Evolutionary conservation across 2,113 vertebrate genomes (phyloP).

Genomic region (Xiphophorus maculatus): DNA sequence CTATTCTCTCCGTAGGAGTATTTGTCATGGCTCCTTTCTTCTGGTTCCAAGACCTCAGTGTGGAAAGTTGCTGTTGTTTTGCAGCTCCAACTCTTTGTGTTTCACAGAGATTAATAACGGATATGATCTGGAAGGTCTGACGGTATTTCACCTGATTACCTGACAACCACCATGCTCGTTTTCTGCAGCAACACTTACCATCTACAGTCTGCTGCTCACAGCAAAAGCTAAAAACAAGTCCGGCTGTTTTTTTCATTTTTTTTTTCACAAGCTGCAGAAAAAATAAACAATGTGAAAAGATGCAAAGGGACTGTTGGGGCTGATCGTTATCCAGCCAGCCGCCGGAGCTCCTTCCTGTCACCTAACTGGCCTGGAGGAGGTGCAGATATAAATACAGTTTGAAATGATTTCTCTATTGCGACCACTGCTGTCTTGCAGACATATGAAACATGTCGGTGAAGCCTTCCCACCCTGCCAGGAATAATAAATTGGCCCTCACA

Average conservation of each 20-base stretch:
- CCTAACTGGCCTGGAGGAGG: conserved; percentile 5
- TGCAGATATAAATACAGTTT: conserved; percentile 43
- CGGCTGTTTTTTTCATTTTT: neutral
- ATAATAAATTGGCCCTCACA: conserved; percentile 68
- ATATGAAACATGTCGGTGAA: conserved; percentile 40
- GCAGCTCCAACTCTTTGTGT: neutral
- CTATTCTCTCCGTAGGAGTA: neutral
- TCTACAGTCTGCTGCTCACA: neutral
- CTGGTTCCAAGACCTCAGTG: neutral
- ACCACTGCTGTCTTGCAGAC: conserved; percentile 45
- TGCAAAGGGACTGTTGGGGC: neutral
- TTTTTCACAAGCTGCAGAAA: conserved; percentile 4
- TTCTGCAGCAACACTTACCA: conserved; percentile 7
- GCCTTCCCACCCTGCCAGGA: conserved; percentile 56
- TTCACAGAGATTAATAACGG: neutral
- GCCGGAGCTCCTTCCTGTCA: conserved; percentile 15
- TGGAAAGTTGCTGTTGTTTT: neutral
- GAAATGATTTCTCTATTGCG: conserved; percentile 49
- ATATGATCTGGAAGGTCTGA: neutral
- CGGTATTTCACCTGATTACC: neutral
- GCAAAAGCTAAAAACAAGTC: neutral
- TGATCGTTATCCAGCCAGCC: conserved; percentile 19
- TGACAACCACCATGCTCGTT: neutral
- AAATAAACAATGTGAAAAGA: conserved; percentile 11
- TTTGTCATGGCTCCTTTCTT: neutral